Evolutionary conservation across 2,888 invertebrate genomes (phyloP).

Genomic region (Erynnis tages): DNA sequence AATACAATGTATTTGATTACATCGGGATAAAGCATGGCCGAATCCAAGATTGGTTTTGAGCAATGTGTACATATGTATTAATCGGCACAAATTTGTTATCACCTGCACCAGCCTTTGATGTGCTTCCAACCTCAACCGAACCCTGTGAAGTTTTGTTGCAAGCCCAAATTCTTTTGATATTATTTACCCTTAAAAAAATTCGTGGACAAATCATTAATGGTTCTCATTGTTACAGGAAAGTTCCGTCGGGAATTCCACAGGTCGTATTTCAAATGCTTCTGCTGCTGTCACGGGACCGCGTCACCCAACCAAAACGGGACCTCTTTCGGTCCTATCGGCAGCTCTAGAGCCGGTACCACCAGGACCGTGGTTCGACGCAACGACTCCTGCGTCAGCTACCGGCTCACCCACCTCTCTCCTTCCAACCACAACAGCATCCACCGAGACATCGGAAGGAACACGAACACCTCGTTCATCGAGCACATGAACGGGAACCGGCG

Average conservation of each 20-base stretch:
- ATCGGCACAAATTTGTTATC: slow-evolving; percentile 6
- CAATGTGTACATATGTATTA: too few relatives aligned
- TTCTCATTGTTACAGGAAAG: slow-evolving; percentile 82
- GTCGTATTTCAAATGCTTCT: slow-evolving; percentile 84
- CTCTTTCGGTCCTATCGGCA: slow-evolving; percentile 70
- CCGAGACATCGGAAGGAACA: slow-evolving; percentile 64
- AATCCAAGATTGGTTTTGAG: too few relatives aligned
- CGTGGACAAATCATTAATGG: neutral
- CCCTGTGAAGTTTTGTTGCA: neutral
- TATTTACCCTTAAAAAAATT: neutral
- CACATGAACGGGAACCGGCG: slow-evolving; percentile 67
- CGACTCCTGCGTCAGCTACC: slow-evolving; percentile 72
- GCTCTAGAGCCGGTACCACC: slow-evolving; percentile 68
- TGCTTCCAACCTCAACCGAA: neutral
- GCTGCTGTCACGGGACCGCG: slow-evolving; percentile 58
- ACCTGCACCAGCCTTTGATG: slow-evolving; percentile 6
- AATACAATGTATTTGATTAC: too few relatives aligned
- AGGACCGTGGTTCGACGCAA: slow-evolving; percentile 69
- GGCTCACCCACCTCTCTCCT: slow-evolving; percentile 70
- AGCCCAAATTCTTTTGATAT: neutral
- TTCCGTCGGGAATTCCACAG: slow-evolving; percentile 87
- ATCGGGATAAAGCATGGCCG: too few relatives aligned
- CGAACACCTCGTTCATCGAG: slow-evolving; percentile 74
- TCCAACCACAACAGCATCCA: slow-evolving; percentile 73
- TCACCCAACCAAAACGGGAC: slow-evolving; percentile 65